phyloP scores from a whole-genome alignment of 2,113 vertebrate genomes.

The Ardeotis arabs region DNA sequence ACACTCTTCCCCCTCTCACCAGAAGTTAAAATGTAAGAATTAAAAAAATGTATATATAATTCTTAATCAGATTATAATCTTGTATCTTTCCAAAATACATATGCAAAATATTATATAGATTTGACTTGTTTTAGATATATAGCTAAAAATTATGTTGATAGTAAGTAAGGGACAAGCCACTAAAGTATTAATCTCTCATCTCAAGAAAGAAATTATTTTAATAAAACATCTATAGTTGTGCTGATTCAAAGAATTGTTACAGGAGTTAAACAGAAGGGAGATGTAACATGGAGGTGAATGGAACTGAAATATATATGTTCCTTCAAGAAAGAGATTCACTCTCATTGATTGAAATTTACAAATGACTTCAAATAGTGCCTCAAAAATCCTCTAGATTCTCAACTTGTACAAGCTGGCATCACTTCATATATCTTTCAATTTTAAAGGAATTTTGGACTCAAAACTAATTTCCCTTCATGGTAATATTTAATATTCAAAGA shows the following conservation, averaged over 20 bases:
- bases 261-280: neutral
- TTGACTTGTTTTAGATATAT: neutral
- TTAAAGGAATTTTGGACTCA: neutral
- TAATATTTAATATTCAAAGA: neutral
- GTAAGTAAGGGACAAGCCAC: neutral
- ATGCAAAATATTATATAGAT: neutral
- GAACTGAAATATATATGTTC: neutral
- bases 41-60: neutral
- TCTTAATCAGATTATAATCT: neutral
- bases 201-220: neutral
- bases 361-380: neutral
- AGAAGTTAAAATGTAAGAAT: neutral
- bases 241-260: neutral
- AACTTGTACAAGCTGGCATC: neutral
- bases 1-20: neutral
- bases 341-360: neutral
- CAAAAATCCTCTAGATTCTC: neutral
- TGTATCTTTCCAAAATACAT: neutral
- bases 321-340: neutral
- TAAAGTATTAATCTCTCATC: neutral
- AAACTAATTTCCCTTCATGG: neutral
- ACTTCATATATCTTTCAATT: neutral
- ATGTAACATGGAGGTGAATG: neutral
- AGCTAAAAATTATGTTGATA: neutral
- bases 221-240: neutral